A percentile compares a stretch with the other conserved stretches of the same genome.
Conservation (phyloP, 2,113 vertebrate species). For the Lutjanus erythropterus region DNA sequence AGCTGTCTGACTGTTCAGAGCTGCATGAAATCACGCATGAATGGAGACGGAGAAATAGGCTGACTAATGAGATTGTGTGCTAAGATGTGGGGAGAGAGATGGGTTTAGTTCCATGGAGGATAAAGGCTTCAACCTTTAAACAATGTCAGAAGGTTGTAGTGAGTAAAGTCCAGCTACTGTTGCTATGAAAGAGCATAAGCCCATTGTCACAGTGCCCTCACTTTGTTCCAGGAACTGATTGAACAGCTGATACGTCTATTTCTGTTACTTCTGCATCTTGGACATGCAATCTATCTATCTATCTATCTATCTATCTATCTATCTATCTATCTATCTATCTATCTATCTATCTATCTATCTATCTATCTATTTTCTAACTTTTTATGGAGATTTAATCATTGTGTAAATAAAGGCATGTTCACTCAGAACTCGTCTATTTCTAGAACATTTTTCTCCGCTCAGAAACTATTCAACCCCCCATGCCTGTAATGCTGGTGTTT, state of each 20-base stretch:
- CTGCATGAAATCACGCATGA: conserved; percentile 29
- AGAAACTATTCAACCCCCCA: not conserved
- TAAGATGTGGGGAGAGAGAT: conserved; percentile 7
- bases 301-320: not conserved
- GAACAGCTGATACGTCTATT: not conserved
- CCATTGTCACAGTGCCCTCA: too few relatives aligned
- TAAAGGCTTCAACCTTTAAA: conserved; percentile 16
- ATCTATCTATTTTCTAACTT: too few relatives aligned
- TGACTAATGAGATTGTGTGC: conserved; percentile 43
- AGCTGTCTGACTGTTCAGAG: conserved; percentile 14
- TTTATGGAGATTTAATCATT: not conserved
- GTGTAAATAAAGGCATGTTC: not conserved
- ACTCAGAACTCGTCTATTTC: not conserved
- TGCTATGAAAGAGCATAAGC: not conserved
- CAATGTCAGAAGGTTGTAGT: not conserved
- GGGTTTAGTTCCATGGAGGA: not conserved
- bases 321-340: too few relatives aligned
- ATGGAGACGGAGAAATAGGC: conserved; percentile 29
- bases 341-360: too few relatives aligned
- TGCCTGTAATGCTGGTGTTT: conserved; percentile 43
- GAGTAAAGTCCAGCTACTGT: not conserved
- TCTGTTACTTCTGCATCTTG: not conserved
- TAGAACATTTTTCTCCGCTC: conserved; percentile 16
- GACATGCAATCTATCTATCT: not conserved
- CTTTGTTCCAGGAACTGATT: not conserved